Evolutionary conservation across 2,113 vertebrate species (phyloP), one percentile per base, ranked within the genome.

Genomic region (Nothocercus julius): DNA sequence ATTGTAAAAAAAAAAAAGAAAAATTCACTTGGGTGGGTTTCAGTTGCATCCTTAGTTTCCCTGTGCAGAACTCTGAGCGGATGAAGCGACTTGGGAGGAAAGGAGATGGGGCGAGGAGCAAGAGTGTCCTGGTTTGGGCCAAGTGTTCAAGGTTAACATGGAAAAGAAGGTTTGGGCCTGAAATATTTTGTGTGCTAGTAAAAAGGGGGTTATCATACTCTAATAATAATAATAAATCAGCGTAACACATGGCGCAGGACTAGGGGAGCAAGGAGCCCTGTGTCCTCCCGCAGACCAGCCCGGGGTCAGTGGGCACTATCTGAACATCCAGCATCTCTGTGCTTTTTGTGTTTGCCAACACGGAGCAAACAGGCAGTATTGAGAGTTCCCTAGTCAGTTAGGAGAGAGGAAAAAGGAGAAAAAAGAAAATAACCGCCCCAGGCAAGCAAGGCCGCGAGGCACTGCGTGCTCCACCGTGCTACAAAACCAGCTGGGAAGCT

Each of bases 351-450:
- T 72, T 56, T 5, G 49, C 30, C 25, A 63, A 15, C 18, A 3
- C 0, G 0, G 5, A 27, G 15, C 34, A 1, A 3, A 32, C 22
- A 45, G 47, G 9, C 27, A 13, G 34, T 16, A 15, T 34, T 45
- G 27, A 25, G n/a, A n/a, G 24, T 40, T 61, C 30, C 40, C 68
- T 32, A 13, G 80, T 44, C 72, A 58, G 5, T 10, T 38, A 40
- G 30, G 36, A 83, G 38, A 14, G 17, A 8, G 12, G 6, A 15
- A 4, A 5, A 7, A 4, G 1, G 44, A 44, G 44, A 44, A 44
- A 44, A 8, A 14, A 14, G 21, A 9, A 79, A 79, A 34, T 16
- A 13, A 17, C 15, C 14, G 3, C 44, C 44, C 44, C 25, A 64
- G 13, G 11, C 14, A 9, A 21, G 3, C 42, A 44, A 3, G 18